Evolutionary conservation across 2,888 invertebrate genomes (phyloP), one percentile per base, ranked within the genome.

Genomic region (Gasteruption jaculator): DNA sequence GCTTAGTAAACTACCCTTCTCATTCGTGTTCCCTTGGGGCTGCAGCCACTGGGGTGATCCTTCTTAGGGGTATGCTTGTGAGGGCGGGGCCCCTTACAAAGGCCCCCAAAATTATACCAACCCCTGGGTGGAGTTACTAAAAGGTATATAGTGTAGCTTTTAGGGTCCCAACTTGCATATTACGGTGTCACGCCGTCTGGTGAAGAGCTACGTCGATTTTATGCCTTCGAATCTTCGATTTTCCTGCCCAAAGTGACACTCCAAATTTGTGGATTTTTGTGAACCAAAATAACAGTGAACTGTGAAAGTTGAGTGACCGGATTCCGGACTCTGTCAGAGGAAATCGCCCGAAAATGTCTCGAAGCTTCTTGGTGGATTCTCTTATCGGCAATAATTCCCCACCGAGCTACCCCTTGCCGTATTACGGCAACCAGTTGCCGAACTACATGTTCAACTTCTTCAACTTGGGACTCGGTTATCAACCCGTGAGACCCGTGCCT

Each of bases 301-400:
- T 15, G 20, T 20, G 35, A 34, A 8, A n/a, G 10, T 8, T 15
- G 15, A 5, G 15, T 21, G 5, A 21, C 29, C 21, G 14, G 30
- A 20, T 16, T 37, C 3, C n/a, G 39, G 26, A 24, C 3, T 25
- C 11, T 8, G 18, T 15, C 6, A 22, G 20, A 21, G 14, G n/a
- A 24, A 16, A 7, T 19, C 22, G 10, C 7, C 10, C 14, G 52
- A 77, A 73, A 57, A 88, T 88, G 86, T 88, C 88, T 46, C 80
- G 86, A 54, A 88, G 87, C 51, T 90, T 90, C 63, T 70, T 87
- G 41, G 86, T 90, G 61, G 89, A 89, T 61, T 83, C 88, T 37
- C 71, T 90, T 41, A 85, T 90, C 51, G 82, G 80, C 73, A 79
- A 77, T 58, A 79, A 61, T 37, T 55, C 79, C 42, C 74, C 80